These are phyloP conservation scores for Gymnoscelis rufifasciata DNA, from an alignment of 2,888 invertebrate species.

Conservation along the genomic window DNA sequence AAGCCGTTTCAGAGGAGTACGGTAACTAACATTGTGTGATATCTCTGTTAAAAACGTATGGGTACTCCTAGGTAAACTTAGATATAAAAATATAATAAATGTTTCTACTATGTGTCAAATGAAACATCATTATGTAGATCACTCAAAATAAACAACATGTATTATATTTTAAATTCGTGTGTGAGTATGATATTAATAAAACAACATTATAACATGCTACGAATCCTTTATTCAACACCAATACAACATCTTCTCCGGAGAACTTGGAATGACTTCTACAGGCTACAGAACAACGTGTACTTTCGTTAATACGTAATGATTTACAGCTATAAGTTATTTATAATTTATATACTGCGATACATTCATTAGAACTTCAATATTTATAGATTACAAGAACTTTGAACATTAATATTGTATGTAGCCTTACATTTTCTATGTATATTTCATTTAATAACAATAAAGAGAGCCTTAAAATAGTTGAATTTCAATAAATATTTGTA, in stretches of 20 bases:
- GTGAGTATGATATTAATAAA: conserved; percentile 40
- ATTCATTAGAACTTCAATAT: too few relatives aligned
- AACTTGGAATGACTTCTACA: conserved; percentile 29
- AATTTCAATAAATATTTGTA: conserved; percentile 18
- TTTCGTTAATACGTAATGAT: background rate
- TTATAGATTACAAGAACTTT: background rate
- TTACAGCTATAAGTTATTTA: too few relatives aligned
- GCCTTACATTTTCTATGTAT: conserved; percentile 15
- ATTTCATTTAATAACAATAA: conserved; percentile 11
- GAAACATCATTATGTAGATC: too few relatives aligned
- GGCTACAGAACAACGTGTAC: conserved; percentile 18
- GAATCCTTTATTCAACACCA: conserved; percentile 37
- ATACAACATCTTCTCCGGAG: conserved; percentile 23
- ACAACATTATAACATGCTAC: conserved; percentile 44
- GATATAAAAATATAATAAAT: too few relatives aligned
- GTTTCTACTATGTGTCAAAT: too few relatives aligned
- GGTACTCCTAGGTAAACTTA: too few relatives aligned
- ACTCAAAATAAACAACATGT: too few relatives aligned
- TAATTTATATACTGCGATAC: background rate
- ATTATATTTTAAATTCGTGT: too few relatives aligned
- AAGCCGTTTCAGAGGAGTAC: too few relatives aligned
- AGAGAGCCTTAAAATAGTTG: conserved; percentile 31
- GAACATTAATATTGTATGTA: background rate
- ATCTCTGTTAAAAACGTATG: too few relatives aligned
- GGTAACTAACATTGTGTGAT: too few relatives aligned